Conservation (phyloP, 1,140 invertebrate genomes). For the Orius laevigatus region DNA sequence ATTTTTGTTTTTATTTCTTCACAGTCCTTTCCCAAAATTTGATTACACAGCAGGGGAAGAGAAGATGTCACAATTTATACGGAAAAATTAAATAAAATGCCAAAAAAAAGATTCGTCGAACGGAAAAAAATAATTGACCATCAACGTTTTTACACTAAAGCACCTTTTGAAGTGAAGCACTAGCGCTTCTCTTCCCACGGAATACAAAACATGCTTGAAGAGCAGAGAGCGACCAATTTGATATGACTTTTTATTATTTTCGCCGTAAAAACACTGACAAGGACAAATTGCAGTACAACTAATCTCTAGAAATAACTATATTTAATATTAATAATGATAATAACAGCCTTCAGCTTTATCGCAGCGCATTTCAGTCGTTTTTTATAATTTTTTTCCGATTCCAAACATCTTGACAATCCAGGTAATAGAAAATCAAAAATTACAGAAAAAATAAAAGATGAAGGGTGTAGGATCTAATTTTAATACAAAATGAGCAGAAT, state of each 20-base stretch:
- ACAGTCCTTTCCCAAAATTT: no score
- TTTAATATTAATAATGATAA: constrained; percentile 5
- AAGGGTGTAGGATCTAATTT: no score
- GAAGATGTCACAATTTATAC: no score
- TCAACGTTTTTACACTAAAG: no score
- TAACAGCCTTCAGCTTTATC: constrained; percentile 11
- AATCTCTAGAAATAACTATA: constrained; percentile 5
- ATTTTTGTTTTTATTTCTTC: no score
- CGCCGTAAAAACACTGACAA: constrained; percentile 4
- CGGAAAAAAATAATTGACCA: no score
- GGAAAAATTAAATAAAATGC: no score
- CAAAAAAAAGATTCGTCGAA: no score
- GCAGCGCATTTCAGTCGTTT: constrained; percentile 8
- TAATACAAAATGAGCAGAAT: constrained; percentile 3
- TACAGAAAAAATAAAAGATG: background rate
- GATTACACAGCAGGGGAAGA: no score
- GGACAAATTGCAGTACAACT: constrained; percentile 4
- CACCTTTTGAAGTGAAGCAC: no score
- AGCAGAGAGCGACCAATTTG: background rate
- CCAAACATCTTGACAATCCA: background rate
- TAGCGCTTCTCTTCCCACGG: no score
- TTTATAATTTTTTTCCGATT: constrained; percentile 7
- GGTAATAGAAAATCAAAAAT: background rate
- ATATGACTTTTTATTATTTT: background rate
- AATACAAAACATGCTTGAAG: no score